Evolutionary conservation across 2,888 invertebrate species (phyloP).

Genomic region (Halictus quadricinctus): DNA sequence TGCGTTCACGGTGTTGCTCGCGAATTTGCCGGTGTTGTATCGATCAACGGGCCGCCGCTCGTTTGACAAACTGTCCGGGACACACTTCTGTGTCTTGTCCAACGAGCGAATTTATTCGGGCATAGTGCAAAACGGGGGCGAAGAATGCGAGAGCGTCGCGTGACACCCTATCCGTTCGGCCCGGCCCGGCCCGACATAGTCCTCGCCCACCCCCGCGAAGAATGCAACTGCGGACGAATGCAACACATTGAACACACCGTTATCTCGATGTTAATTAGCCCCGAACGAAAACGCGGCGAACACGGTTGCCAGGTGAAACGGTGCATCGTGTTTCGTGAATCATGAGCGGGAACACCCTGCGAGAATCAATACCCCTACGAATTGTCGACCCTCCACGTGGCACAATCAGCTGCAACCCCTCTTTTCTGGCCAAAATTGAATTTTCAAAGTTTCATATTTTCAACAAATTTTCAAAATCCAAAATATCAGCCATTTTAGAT

Average conservation of each 20-base stretch:
- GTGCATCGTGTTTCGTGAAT: constrained; percentile 41
- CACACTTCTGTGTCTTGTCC: neutral
- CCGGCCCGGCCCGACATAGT: neutral
- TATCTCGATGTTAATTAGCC: constrained; percentile 42
- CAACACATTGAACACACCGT: constrained; percentile 3
- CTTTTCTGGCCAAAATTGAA: too few relatives aligned
- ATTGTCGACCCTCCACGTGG: constrained; percentile 15
- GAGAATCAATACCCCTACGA: constrained; percentile 51
- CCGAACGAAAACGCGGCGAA: constrained; percentile 17
- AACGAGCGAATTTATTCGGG: neutral
- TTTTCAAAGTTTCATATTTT: too few relatives aligned
- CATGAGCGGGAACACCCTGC: constrained; percentile 25
- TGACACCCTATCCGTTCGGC: neutral
- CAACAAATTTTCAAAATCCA: too few relatives aligned
- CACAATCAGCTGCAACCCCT: too few relatives aligned
- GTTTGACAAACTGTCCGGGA: constrained; percentile 10
- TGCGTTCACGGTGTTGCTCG: constrained; percentile 20
- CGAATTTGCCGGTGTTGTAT: constrained; percentile 20
- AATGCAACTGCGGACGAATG: neutral
- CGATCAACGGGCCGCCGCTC: neutral
- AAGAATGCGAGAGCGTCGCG: neutral
- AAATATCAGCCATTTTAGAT: too few relatives aligned
- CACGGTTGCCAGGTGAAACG: constrained; percentile 50
- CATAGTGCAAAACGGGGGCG: neutral
- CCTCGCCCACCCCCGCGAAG: neutral